Evolutionary conservation across 1,140 invertebrate species (phyloP), one percentile per base, ranked within the genome.

Genomic region (Drepana arcuata): DNA sequence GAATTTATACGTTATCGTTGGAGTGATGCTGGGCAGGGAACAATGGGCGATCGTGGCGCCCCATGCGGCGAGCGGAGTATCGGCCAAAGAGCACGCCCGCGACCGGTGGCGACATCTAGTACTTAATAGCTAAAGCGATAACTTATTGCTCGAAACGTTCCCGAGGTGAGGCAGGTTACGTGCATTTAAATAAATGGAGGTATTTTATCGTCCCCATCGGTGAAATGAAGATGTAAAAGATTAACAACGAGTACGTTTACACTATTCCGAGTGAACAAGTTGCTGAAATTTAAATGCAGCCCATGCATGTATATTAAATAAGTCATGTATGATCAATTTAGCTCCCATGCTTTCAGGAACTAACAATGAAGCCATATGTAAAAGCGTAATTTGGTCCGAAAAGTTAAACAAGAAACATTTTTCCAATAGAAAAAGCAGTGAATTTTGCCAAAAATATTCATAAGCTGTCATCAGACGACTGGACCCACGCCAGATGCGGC

Each of bases 361-460:
- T 2, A 16, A 33, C 6, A 32, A 37, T 15, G n/a, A 21, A 21
- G 34, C 9, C 33, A 46, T 33, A 46, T 50, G 36, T 36, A 63
- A 60, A 50, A 42, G 39, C 42, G 51, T 56, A 69, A 68, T 63
- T 59, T 55, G 33, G 34, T 41, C 32, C 47, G 52, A 59, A 68
- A 73, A 64, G 53, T 65, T 72, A 62, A 74, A 70, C 60, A 66
- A 53, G 57, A 64, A 61, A 61, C 45, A 54, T 60, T 49, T 54
- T 52, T 48, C 59, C 53, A 66, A 66, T 68, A 49, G 62, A 68
- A 64, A 64, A 65, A 51, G 56, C 61, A 35, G 48, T 39, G 65
- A 67, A 70, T 77, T 77, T 69, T 70, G 70, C 60, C 72, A 74
- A 73, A 78, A 81, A 81, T 81, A 79, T 81, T 81, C 74, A 81